A percentile compares a stretch with the other conserved stretches of the same genome.
Conservation (phyloP, 1,140 invertebrate species). For the Chrysopa pallens region DNA sequence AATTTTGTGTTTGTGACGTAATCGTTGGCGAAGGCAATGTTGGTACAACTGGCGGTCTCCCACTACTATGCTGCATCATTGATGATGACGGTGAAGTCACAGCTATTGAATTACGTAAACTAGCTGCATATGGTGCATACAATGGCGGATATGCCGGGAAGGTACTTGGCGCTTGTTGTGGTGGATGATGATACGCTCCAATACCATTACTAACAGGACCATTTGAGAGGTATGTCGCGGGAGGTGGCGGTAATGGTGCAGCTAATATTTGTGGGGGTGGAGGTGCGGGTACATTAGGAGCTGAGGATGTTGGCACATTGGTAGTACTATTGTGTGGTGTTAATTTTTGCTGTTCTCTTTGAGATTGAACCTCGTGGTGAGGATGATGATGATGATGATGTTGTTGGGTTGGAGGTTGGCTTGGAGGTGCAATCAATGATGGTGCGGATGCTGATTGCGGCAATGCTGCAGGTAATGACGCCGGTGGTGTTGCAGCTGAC, state of each 20-base stretch:
- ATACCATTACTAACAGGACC: conserved; percentile 27
- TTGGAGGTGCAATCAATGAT: no score
- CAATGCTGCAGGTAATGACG: conserved; percentile 7
- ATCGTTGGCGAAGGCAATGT: conserved; percentile 9
- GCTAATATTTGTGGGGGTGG: conserved; percentile 2
- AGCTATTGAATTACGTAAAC: conserved; percentile 38
- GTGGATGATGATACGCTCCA: conserved; percentile 28
- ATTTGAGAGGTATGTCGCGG: conserved; percentile 3
- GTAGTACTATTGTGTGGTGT: no score
- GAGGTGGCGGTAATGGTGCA: neutral
- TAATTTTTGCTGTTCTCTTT: no score
- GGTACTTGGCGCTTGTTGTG: conserved; percentile 33
- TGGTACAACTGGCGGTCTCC: conserved; percentile 18
- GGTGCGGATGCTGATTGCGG: conserved; percentile 3
- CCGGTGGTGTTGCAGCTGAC: conserved; percentile 5
- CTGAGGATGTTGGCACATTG: conserved; percentile 5
- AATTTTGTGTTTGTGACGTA: conserved; percentile 10
- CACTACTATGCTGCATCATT: conserved; percentile 10
- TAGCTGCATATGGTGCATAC: conserved; percentile 54
- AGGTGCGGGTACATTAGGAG: conserved; percentile 4
- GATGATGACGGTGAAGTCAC: conserved; percentile 35
- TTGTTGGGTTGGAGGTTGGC: no score
- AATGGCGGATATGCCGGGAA: conserved; percentile 45
- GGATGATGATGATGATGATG: no score
- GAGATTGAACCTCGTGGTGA: no score